These are phyloP conservation scores for Diplosoma virens DNA, from an alignment of 23 tunicate species.

Conservation along the genomic window DNA sequence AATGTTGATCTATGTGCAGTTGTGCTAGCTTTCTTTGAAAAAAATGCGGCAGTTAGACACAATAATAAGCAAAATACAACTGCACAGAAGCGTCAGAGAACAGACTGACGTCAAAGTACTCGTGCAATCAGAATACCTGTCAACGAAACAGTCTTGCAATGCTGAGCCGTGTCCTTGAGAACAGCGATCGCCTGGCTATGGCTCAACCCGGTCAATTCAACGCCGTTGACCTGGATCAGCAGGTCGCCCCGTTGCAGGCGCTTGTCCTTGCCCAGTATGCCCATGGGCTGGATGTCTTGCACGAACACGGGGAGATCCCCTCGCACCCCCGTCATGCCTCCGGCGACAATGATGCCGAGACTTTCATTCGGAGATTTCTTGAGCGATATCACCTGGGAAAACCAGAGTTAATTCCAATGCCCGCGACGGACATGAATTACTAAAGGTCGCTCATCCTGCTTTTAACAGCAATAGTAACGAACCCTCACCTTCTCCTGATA, in stretches of 20 bases:
- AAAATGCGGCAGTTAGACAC: too few relatives aligned
- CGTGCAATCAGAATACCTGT: too few relatives aligned
- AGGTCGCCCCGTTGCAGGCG: constrained; percentile 80
- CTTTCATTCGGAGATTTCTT: constrained; percentile 56
- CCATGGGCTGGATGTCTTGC: constrained; percentile 71
- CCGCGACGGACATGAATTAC: neutral
- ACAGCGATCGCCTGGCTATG: constrained; percentile 63
- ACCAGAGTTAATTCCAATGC: neutral
- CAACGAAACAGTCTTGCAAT: constrained; percentile 41
- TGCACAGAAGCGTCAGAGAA: too few relatives aligned
- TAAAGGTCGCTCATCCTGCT: neutral
- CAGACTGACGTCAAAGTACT: too few relatives aligned
- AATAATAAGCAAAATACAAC: too few relatives aligned
- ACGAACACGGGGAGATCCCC: constrained; percentile 83
- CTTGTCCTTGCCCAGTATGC: constrained; percentile 66
- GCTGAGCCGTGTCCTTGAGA: constrained; percentile 72
- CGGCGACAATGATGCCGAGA: constrained; percentile 87
- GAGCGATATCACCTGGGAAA: constrained; percentile 51
- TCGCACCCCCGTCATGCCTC: constrained; percentile 51
- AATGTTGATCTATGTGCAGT: too few relatives aligned
- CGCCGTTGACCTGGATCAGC: constrained; percentile 57
- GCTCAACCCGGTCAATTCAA: constrained; percentile 48
- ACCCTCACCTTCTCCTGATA: constrained; percentile 3
- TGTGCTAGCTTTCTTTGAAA: too few relatives aligned
- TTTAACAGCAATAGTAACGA: too few relatives aligned